Conservation (phyloP, 1,140 invertebrate genomes). For the Phymastichus coffea region DNA sequence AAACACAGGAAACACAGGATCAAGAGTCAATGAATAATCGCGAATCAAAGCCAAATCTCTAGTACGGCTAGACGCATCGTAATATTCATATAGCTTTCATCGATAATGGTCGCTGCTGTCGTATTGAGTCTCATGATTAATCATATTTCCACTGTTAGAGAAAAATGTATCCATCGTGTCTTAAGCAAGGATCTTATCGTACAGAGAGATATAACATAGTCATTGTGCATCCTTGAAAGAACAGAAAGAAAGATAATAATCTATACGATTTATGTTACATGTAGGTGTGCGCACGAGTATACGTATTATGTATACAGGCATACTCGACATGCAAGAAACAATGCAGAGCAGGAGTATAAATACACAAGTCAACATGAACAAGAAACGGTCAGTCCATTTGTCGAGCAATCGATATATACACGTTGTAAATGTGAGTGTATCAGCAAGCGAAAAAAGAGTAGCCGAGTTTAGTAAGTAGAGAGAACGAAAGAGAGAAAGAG, state of each 20-base stretch:
- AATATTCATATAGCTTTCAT: constrained; percentile 48
- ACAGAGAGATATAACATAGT: constrained; percentile 57
- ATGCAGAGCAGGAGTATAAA: constrained; percentile 28
- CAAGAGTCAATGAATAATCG: no score
- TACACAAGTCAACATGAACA: constrained; percentile 18
- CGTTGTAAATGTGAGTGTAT: no score
- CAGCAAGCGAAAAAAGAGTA: no score
- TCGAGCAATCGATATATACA: constrained; percentile 10
- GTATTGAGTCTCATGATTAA: constrained; percentile 41
- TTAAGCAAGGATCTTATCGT: constrained; percentile 34
- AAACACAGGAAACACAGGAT: no score
- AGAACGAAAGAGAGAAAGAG: no score
- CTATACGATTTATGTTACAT: constrained; percentile 21
- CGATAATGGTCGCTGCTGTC: constrained; percentile 58
- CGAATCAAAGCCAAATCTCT: no score
- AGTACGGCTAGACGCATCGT: no score
- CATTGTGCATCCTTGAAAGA: constrained; percentile 57
- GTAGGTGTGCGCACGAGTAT: no score
- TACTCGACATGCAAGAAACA: constrained; percentile 52
- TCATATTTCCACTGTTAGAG: constrained; percentile 6
- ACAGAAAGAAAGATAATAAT: constrained; percentile 45
- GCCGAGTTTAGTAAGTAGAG: no score
- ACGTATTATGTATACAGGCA: no score
- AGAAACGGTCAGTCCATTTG: constrained; percentile 20
- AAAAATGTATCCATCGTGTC: constrained; percentile 30